These are phyloP conservation scores for Nerophis ophidion DNA, from an alignment of 2,113 vertebrate species.

Conservation along the genomic window DNA sequence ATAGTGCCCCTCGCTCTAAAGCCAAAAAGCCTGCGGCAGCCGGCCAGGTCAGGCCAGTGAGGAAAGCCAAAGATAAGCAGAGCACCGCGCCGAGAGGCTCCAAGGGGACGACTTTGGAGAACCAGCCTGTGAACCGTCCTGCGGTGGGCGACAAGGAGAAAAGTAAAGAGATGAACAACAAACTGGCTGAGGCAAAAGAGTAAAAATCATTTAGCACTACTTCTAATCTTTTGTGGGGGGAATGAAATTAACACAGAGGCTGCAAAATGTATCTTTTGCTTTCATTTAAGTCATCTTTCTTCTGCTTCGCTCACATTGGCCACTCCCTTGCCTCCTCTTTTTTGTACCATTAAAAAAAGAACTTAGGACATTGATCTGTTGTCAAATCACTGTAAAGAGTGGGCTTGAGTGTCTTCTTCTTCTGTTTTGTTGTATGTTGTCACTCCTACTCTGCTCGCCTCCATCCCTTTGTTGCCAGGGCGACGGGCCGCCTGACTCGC, in stretches of 20 bases:
- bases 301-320: slow-evolving; percentile 12
- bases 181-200: slow-evolving; percentile 99
- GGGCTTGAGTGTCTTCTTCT: slow-evolving; percentile 51
- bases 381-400: slow-evolving; percentile 36
- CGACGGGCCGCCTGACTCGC: slow-evolving; percentile 58
- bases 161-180: slow-evolving; percentile 99
- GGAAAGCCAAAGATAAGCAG: slow-evolving; percentile 97
- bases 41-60: slow-evolving; percentile 80
- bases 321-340: slow-evolving; percentile 12
- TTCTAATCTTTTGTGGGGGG: slow-evolving; percentile 65
- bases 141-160: slow-evolving; percentile 86
- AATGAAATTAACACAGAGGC: slow-evolving; percentile 74
- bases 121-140: slow-evolving; percentile 70
- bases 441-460: slow-evolving; percentile 48
- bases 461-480: slow-evolving; percentile 67
- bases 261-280: slow-evolving; percentile 80
- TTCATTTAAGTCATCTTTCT: slow-evolving; percentile 15
- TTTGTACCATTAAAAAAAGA: slow-evolving; percentile 28
- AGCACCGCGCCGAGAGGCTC: slow-evolving; percentile 71
- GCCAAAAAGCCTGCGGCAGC: slow-evolving; percentile 82
- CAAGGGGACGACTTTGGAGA: slow-evolving; percentile 82
- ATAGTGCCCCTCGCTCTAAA: slow-evolving; percentile 82
- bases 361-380: slow-evolving; percentile 35
- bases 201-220: slow-evolving; percentile 87
- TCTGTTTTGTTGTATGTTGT: slow-evolving; percentile 36